Conservation (phyloP, 2,797 vertebrate species). For the Leucoraja ocellata region DNA sequence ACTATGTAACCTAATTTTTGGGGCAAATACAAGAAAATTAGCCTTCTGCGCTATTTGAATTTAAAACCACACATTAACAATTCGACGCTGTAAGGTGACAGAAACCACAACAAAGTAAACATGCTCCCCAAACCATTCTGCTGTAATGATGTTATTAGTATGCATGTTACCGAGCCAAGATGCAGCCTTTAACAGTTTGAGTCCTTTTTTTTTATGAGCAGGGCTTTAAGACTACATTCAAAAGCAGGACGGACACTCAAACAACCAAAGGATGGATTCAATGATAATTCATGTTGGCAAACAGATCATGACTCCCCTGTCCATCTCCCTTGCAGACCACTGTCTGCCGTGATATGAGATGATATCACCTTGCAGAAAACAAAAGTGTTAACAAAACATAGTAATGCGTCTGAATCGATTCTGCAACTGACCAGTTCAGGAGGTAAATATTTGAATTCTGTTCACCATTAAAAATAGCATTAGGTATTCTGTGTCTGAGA, state of each 20-base stretch:
- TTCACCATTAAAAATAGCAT: not conserved
- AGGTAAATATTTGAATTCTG: constrained; percentile 35
- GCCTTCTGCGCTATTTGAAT: constrained; percentile 83
- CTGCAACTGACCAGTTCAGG: constrained; percentile 41
- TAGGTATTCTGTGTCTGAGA: constrained; percentile 5
- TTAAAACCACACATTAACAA: constrained; percentile 77
- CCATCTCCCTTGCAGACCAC: constrained; percentile 47
- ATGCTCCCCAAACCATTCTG: constrained; percentile 73
- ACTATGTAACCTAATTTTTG: constrained; percentile 82
- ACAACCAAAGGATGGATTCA: constrained; percentile 55
- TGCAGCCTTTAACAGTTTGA: constrained; percentile 85
- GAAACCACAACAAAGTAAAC: constrained; percentile 83
- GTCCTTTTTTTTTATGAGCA: constrained; percentile 71
- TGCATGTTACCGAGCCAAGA: constrained; percentile 87
- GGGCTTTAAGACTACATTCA: constrained; percentile 68
- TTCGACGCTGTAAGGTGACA: constrained; percentile 75
- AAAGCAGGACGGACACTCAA: constrained; percentile 56
- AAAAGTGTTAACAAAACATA: constrained; percentile 46
- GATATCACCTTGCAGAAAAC: constrained; percentile 48
- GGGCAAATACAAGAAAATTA: constrained; percentile 85
- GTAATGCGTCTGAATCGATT: constrained; percentile 47
- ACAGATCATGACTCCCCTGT: constrained; percentile 56
- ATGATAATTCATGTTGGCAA: constrained; percentile 60
- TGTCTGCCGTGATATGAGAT: constrained; percentile 53
- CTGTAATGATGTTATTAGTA: constrained; percentile 90